Conservation (phyloP, 2,113 vertebrate species). For the Loxodonta africana region DNA sequence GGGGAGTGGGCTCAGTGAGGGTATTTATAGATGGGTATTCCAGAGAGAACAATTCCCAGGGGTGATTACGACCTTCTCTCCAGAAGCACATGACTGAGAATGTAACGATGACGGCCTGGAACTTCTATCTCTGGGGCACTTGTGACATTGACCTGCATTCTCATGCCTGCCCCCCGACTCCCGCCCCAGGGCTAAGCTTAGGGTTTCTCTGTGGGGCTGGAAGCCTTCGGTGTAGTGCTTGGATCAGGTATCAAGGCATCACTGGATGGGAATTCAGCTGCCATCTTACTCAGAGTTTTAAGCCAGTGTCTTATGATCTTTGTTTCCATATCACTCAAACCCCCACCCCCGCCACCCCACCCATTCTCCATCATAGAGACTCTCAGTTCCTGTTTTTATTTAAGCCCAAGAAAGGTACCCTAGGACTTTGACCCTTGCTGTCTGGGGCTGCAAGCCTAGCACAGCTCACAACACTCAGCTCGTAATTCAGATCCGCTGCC, state of each 20-base stretch:
- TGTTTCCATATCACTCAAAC: not conserved
- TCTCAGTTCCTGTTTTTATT: not conserved
- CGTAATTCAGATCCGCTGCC: not conserved
- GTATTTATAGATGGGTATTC: not conserved
- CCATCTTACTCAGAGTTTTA: not conserved
- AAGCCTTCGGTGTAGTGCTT: not conserved
- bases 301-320: not conserved
- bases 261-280: not conserved
- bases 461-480: not conserved
- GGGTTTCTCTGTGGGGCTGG: not conserved
- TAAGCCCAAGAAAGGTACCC: slow-evolving; percentile 18
- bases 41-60: not conserved
- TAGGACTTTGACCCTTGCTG: not conserved
- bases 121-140: no score
- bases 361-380: not conserved
- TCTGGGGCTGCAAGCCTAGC: not conserved
- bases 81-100: not conserved
- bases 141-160: not conserved
- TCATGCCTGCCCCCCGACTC: not conserved
- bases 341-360: no score
- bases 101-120: not conserved
- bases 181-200: not conserved
- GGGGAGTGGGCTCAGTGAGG: not conserved
- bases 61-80: not conserved
- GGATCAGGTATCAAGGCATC: not conserved